These are phyloP conservation scores for Xylocampa areola DNA, from an alignment of 2,888 invertebrate species.

Conservation along the genomic window DNA sequence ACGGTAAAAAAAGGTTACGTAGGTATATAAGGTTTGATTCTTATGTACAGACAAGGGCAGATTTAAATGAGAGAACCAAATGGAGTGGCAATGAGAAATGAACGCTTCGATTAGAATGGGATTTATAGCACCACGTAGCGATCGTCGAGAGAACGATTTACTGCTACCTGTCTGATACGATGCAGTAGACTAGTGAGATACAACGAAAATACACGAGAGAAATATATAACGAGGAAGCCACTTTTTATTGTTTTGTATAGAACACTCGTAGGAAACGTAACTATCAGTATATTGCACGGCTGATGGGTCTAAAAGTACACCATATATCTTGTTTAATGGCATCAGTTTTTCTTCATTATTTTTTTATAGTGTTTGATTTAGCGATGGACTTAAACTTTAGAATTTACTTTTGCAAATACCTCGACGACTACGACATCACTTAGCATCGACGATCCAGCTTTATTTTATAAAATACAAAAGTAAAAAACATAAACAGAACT, in stretches of 20 bases:
- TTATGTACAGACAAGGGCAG: constrained; percentile 35
- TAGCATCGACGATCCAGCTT: too few relatives aligned
- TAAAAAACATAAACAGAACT: too few relatives aligned
- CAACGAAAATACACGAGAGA: constrained; percentile 24
- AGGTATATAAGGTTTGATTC: constrained; percentile 45
- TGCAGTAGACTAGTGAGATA: constrained; percentile 34
- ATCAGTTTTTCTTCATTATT: too few relatives aligned
- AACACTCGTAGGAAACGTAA: not conserved
- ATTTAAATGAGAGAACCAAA: constrained; percentile 51
- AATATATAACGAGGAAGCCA: constrained; percentile 6
- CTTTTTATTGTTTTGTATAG: constrained; percentile 28
- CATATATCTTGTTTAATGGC: not conserved
- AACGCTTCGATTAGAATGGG: constrained; percentile 39
- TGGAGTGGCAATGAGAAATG: constrained; percentile 49
- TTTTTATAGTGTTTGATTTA: too few relatives aligned
- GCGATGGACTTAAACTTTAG: too few relatives aligned
- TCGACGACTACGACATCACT: too few relatives aligned
- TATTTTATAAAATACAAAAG: too few relatives aligned
- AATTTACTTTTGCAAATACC: too few relatives aligned
- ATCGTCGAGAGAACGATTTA: constrained; percentile 44
- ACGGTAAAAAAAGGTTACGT: constrained; percentile 45
- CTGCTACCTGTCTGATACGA: constrained; percentile 35
- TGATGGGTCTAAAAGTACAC: constrained; percentile 8
- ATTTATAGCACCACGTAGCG: constrained; percentile 46
- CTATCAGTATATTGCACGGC: not conserved